phyloP scores from a whole-genome alignment of 2,888 invertebrate genomes.

The Agonopterix heracliana region DNA sequence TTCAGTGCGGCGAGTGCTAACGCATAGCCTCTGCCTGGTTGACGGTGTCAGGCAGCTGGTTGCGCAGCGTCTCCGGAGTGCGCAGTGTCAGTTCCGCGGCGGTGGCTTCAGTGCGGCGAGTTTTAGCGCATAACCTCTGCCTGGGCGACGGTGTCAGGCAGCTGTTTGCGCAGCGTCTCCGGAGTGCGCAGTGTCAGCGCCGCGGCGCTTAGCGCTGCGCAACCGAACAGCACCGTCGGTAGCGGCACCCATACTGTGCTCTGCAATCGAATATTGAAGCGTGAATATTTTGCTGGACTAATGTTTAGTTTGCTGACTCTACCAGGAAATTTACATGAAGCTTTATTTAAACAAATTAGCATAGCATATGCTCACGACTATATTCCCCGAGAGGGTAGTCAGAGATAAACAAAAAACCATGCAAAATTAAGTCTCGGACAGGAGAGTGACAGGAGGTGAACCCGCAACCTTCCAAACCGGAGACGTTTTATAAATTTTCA shows the following conservation, averaged over 20 bases:
- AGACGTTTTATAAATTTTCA: no score
- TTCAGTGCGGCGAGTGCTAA: no score
- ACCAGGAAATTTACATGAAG: no score
- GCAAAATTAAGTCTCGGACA: no score
- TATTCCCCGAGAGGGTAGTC: no score
- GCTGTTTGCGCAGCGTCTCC: constrained; percentile 24
- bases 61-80: constrained; percentile 29
- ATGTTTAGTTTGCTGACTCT: no score
- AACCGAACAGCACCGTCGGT: constrained; percentile 68
- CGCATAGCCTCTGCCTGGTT: constrained; percentile 26
- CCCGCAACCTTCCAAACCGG: no score
- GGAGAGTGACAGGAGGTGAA: no score
- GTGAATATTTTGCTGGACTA: no score
- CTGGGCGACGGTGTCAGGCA: constrained; percentile 33
- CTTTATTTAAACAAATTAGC: not conserved
- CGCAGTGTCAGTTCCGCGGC: constrained; percentile 20
- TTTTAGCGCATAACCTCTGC: constrained; percentile 21
- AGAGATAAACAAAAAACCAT: not conserved
- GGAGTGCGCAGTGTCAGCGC: constrained; percentile 38
- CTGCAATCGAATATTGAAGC: not conserved
- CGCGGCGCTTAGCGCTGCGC: constrained; percentile 55
- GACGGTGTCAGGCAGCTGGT: constrained; percentile 29
- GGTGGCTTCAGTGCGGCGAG: not conserved
- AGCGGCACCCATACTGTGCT: constrained; percentile 35
- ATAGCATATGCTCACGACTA: no score